Conservation (phyloP, 2,113 vertebrate genomes). For the Anthoscopus minutus region DNA sequence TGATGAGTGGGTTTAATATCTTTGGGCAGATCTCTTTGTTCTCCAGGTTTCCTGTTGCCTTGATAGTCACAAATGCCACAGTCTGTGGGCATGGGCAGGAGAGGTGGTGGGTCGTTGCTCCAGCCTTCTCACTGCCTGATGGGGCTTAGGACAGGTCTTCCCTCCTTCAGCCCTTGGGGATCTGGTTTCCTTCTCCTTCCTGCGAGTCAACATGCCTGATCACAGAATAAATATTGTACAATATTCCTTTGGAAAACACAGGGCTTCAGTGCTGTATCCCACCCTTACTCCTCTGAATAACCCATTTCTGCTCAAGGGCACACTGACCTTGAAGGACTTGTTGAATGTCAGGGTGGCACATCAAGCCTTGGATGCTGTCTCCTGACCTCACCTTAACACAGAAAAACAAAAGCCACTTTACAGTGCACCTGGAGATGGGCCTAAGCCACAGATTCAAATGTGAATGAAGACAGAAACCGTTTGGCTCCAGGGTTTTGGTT, state of each 20-base stretch:
- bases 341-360: neutral
- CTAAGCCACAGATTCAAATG: constrained; percentile 14
- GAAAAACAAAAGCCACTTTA: neutral
- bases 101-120: neutral
- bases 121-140: neutral
- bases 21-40: neutral
- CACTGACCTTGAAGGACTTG: neutral
- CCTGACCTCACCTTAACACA: neutral
- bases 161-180: neutral
- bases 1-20: neutral
- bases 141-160: neutral
- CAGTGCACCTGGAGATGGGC: neutral
- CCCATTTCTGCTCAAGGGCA: neutral
- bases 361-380: neutral
- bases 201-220: fast-evolving
- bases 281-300: neutral
- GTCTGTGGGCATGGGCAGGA: neutral
- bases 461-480: neutral
- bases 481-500: constrained; percentile 25
- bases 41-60: neutral
- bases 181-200: neutral
- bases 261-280: neutral
- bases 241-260: neutral
- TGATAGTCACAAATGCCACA: fast-evolving
- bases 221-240: neutral